Percentiles rank a stretch among this genome's conserved stretches.
Conservation (phyloP, 2,888 invertebrate species). For the Agapostemon virescens region DNA sequence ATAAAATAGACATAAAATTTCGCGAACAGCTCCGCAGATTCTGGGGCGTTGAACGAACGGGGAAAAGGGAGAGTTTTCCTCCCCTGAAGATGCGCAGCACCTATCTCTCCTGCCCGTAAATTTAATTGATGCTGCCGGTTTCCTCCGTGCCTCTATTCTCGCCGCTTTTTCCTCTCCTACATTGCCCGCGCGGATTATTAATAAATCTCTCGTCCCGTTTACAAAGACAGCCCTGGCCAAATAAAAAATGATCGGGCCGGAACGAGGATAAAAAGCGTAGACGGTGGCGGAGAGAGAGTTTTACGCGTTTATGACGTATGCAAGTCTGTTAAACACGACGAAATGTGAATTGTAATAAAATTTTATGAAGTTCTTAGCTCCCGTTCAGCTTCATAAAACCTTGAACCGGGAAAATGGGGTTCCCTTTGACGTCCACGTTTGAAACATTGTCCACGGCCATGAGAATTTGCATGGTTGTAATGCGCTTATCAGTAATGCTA, state of each 20-base stretch:
- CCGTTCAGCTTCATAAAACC: background rate
- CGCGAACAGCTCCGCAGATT: slow-evolving; percentile 10
- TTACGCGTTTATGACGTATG: background rate
- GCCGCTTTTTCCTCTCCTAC: slow-evolving; percentile 7
- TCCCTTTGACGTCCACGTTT: background rate
- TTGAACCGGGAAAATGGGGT: background rate
- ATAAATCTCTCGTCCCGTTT: slow-evolving; percentile 51
- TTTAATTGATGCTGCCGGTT: slow-evolving; percentile 50
- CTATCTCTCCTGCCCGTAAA: slow-evolving; percentile 36
- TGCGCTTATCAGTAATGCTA: background rate
- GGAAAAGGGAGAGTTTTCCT: background rate
- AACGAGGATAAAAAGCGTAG: background rate
- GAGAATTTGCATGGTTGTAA: background rate
- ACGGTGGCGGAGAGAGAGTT: background rate
- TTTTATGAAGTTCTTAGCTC: slow-evolving; percentile 8
- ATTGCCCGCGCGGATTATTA: slow-evolving; percentile 49
- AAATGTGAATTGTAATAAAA: slow-evolving; percentile 17
- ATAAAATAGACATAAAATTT: slow-evolving; percentile 49
- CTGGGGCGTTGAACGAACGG: background rate
- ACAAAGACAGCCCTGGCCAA: slow-evolving; percentile 34
- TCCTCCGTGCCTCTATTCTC: background rate
- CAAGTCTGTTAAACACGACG: background rate
- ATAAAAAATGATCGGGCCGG: slow-evolving; percentile 25
- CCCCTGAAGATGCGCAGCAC: slow-evolving; percentile 29
- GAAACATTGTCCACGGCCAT: background rate